Base-by-base conservation (phyloP, 2,113 vertebrate genomes). In the Coregonus clupeaformis region DNA sequence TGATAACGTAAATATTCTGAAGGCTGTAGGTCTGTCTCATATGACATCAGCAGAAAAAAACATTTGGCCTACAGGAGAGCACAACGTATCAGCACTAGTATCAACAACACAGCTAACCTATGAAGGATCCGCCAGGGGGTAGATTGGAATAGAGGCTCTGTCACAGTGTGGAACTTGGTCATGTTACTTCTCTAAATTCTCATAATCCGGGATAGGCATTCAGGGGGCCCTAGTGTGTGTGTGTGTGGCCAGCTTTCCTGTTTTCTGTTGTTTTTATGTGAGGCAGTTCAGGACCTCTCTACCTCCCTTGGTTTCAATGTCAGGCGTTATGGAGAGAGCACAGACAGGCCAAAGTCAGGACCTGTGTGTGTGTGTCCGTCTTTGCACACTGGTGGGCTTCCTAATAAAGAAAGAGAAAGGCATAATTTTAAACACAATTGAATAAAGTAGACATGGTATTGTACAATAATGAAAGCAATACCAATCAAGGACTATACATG, bases 251-350 rank as follows among this genome's bases (percentile, higher is more conserved):
- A 78, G 85, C 80, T 82, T 89, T 88, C 85, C 85, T 87, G 85
- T 69, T 76, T 60, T 72, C 55, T 76, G 27, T 65, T 79, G 64
- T 84, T 83, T 83, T 52, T 73, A 71, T 77, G 76, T 75, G 83
- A 74, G 75, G 82, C 77, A 70, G 85, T 86, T 88, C 82, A 87
- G 80, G 84, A 89, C 86, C 87, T 88, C 86, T 81, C 78, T 82
- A 86, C 78, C 82, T 75, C 82, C 81, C 81, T 90, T 86, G 85
- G 85, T 86, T 84, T 85, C 77, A 77, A 71, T 20, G 83, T 90
- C 89, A 89, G 79, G 78, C 83, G 85, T 78, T 73, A 86, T 81
- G 73, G 81, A 81, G 74, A 68, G 69, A 79, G 72, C 66, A 6
- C 29, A 60, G 81, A 75, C 76, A 52, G 71, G 70, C 76, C 73